Evolutionary conservation across 1,140 invertebrate genomes (phyloP).

Genomic region (Condylostylus longicornis): DNA sequence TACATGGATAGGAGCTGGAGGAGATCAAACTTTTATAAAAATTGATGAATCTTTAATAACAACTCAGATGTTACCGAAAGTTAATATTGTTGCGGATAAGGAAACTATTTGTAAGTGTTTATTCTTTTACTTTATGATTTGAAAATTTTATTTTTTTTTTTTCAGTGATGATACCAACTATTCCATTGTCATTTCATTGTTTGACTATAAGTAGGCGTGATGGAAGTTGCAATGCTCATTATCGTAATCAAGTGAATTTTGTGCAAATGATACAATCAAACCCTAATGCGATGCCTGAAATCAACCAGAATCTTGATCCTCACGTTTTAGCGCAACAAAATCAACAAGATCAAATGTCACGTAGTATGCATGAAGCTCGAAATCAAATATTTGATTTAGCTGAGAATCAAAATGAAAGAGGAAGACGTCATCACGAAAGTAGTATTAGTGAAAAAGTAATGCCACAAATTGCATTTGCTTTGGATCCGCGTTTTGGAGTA

Average conservation of each 20-base stretch:
- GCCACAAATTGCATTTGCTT: constrained; percentile 25
- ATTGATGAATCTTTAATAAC: constrained; percentile 87
- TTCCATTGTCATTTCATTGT: constrained; percentile 46
- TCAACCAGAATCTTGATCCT: constrained; percentile 24
- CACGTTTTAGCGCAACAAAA: constrained; percentile 5
- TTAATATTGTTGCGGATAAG: constrained; percentile 77
- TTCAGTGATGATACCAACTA: constrained; percentile 22
- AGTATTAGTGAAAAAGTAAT: constrained; percentile 13
- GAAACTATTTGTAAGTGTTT: constrained; percentile 60
- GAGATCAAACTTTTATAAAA: constrained; percentile 89
- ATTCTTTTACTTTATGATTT: neutral
- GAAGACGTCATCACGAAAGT: constrained; percentile 6
- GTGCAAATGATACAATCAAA: constrained; percentile 19
- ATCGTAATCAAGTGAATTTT: constrained; percentile 56
- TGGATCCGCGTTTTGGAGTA: constrained; percentile 79
- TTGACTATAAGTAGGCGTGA: constrained; percentile 68
- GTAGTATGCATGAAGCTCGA: constrained; percentile 28
- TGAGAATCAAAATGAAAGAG: constrained; percentile 9
- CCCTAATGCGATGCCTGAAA: constrained; percentile 14
- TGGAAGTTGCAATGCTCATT: constrained; percentile 68
- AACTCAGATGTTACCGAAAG: constrained; percentile 65
- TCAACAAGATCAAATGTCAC: constrained; percentile 27
- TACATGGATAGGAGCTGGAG: constrained; percentile 85
- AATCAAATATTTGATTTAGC: constrained; percentile 30
- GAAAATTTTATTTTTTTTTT: neutral